Evolutionary conservation across 2,113 vertebrate genomes (phyloP).

Genomic region (Oryzias celebensis): DNA sequence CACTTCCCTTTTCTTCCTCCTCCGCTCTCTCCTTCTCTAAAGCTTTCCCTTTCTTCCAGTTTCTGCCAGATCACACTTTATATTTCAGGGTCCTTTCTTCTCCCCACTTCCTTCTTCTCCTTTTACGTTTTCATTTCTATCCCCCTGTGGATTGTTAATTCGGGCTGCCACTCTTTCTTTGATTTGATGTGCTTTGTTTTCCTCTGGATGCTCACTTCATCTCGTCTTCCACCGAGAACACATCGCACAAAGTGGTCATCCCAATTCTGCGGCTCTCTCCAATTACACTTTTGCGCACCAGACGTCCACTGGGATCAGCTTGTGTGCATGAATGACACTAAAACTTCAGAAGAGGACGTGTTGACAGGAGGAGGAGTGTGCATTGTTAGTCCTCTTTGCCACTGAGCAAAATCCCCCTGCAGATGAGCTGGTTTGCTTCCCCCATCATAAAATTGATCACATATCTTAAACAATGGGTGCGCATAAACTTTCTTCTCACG

Average conservation of each 20-base stretch:
- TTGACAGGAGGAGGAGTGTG: slow-evolving; percentile 10
- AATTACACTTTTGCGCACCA: slow-evolving; percentile 42
- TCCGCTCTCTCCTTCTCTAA: slow-evolving; percentile 43
- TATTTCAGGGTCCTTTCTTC: slow-evolving; percentile 12
- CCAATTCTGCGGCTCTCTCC: slow-evolving; percentile 37
- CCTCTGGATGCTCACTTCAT: slow-evolving; percentile 15
- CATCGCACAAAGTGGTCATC: slow-evolving; percentile 44
- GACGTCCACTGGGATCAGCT: slow-evolving; percentile 34
- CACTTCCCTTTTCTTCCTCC: slow-evolving; percentile 53
- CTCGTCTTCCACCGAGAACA: slow-evolving; percentile 21
- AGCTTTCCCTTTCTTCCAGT: slow-evolving; percentile 28
- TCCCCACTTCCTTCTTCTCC: background rate
- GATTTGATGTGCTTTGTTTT: slow-evolving; percentile 34
- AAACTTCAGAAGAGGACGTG: slow-evolving; percentile 27
- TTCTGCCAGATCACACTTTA: slow-evolving; percentile 54
- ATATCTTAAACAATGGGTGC: background rate
- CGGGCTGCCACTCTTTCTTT: slow-evolving; percentile 42
- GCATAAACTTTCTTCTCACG: slow-evolving; percentile 1
- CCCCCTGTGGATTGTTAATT: slow-evolving; percentile 50
- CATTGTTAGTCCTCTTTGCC: slow-evolving; percentile 19
- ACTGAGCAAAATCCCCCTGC: slow-evolving; percentile 3
- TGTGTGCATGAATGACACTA: slow-evolving; percentile 33
- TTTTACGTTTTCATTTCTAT: slow-evolving; percentile 28
- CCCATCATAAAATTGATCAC: background rate
- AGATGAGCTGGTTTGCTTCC: background rate